Evolutionary conservation across 2,888 invertebrate genomes (phyloP), one percentile per base, ranked within the genome.

Genomic region (Calameuta pallipes): DNA sequence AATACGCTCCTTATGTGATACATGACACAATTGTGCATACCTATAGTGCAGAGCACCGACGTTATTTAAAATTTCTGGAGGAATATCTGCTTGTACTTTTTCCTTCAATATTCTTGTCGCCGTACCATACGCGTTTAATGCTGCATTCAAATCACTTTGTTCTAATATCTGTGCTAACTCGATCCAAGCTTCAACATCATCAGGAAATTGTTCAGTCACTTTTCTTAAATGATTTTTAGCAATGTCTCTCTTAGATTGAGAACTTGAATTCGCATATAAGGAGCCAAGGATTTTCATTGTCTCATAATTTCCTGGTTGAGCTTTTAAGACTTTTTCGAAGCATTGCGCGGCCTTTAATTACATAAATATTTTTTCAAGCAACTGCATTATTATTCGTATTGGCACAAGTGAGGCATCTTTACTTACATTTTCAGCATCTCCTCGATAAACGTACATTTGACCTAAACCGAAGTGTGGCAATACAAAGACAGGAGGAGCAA

Each of bases 251-350:
- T 98, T 97, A 0, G 97, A 96, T 89, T 98, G 97, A 4, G 97
- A 97, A 30, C 94, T 93, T 0, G 97, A 97, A 88, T 95, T 96
- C 0, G 99, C 98, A 91, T 99, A 99, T 0, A 99, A 93, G 0
- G 99, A 98, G 2, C 99, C 99, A 13, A 99, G 94, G 85, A 99
- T 99, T 93, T 99, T 99, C 98, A 99, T 98, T 0, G 99, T 99
- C 92, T 99, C 99, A 89, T 99, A 99, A 93, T 99, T 99, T 68
- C 98, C 98, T 0, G 99, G 98, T 90, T 98, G 98, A 0, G 95
- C 97, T 93, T 99, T 99, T 9, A 99, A 92, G 1, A 99, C 99
- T 92, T 98, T 99, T 92, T 99, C 99, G 91, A 99, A 99, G 91
- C 99, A 99, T 90, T 97, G 97, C 0, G 99, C 97, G 0, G 99